These are phyloP conservation scores for Napeogenes inachia DNA, from an alignment of 2,888 invertebrate genomes.

Conservation along the genomic window DNA sequence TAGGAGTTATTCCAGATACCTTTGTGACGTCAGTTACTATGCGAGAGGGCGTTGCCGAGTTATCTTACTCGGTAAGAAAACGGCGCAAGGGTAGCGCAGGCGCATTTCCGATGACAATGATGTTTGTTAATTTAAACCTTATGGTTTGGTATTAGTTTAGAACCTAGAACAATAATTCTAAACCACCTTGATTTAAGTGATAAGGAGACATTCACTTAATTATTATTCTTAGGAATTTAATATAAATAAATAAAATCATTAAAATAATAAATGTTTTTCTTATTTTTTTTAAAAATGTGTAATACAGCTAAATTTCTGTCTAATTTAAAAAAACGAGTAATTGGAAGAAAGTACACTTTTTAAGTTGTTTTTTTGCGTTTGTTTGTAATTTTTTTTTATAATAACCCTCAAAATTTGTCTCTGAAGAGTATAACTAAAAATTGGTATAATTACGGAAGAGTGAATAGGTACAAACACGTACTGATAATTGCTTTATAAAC, in stretches of 20 bases:
- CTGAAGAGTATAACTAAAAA: too few relatives aligned
- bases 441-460: too few relatives aligned
- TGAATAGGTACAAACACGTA: too few relatives aligned
- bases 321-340: too few relatives aligned
- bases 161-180: neutral
- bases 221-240: slow-evolving; percentile 1
- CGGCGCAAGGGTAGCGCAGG: slow-evolving; percentile 25
- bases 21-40: slow-evolving; percentile 43
- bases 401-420: too few relatives aligned
- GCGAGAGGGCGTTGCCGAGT: slow-evolving; percentile 33
- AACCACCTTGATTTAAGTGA: slow-evolving; percentile 1
- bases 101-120: slow-evolving; percentile 1
- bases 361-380: neutral
- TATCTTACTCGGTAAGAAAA: slow-evolving; percentile 36
- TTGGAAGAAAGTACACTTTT: neutral
- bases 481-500: too few relatives aligned
- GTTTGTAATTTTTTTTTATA: too few relatives aligned
- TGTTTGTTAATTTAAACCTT: slow-evolving; percentile 2
- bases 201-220: slow-evolving; percentile 3
- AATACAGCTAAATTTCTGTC: too few relatives aligned
- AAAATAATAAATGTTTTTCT: too few relatives aligned
- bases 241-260: neutral
- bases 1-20: slow-evolving; percentile 65
- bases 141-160: neutral
- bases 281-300: too few relatives aligned